Conservation (phyloP, 2,113 vertebrate species). For the Eulemur rufifrons region DNA sequence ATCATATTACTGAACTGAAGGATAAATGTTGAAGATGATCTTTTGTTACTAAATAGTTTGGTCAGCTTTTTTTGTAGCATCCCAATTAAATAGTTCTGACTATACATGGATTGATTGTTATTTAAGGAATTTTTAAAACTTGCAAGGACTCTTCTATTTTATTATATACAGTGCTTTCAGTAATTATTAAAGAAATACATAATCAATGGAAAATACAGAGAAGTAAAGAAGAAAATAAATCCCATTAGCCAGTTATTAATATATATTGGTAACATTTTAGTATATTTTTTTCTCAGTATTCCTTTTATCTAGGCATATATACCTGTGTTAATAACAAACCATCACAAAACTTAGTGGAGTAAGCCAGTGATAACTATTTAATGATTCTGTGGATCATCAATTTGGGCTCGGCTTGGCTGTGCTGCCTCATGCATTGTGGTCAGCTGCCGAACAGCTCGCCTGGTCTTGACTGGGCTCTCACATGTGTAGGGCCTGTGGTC, state of each 20-base stretch:
- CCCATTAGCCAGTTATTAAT: neutral
- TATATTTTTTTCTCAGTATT: neutral
- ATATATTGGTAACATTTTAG: neutral
- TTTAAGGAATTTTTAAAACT: neutral
- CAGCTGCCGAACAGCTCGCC: neutral
- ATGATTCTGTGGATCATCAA: neutral
- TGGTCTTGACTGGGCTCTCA: neutral
- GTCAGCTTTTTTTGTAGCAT: neutral
- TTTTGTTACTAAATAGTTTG: neutral
- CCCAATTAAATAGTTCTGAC: neutral
- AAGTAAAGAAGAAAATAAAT: conserved; percentile 9
- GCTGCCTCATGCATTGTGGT: neutral
- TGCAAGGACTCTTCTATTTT: neutral
- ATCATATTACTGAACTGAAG: neutral
- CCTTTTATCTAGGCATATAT: neutral
- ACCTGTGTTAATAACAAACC: neutral
- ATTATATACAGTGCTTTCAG: neutral
- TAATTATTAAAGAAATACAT: neutral
- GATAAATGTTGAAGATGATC: neutral
- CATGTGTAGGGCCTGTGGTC: neutral
- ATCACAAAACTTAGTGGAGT: neutral
- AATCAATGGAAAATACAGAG: neutral
- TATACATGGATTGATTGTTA: neutral
- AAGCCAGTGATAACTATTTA: neutral
- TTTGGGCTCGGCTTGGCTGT: neutral